Percentiles rank a stretch among this genome's conserved stretches.
These are phyloP conservation scores for Leptobrachium leishanense DNA, from an alignment of 2,113 vertebrate genomes.

Conservation along the genomic window DNA sequence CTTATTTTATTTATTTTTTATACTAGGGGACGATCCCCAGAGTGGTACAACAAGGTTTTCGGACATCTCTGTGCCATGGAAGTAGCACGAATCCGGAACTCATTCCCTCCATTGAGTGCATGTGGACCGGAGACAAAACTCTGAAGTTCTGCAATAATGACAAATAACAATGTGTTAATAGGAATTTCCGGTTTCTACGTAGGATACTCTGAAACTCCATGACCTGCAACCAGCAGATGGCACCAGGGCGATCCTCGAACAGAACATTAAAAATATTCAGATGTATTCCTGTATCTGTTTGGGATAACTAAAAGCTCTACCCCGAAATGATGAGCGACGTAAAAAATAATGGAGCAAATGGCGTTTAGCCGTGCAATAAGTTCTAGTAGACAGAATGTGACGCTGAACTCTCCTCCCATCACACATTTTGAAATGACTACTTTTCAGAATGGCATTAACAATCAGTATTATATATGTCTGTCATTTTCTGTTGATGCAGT, in stretches of 20 bases:
- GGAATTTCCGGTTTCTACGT: neutral
- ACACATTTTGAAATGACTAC: neutral
- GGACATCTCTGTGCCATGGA: conserved; percentile 83
- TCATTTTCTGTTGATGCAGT: conserved; percentile 19
- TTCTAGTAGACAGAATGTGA: neutral
- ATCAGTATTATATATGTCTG: conserved; percentile 36
- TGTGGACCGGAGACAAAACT: conserved; percentile 73
- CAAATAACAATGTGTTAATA: neutral
- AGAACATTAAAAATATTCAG: neutral
- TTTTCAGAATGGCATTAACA: conserved; percentile 10
- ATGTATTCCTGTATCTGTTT: neutral
- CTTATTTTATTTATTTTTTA: neutral
- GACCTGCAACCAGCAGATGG: neutral
- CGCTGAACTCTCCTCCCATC: neutral
- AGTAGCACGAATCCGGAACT: conserved; percentile 78
- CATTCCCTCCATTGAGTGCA: conserved; percentile 69
- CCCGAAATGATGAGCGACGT: neutral
- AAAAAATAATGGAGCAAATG: neutral
- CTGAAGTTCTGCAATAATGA: conserved; percentile 46
- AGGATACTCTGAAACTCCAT: neutral
- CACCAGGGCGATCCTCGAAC: neutral
- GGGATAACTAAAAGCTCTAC: neutral
- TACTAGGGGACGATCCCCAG: conserved; percentile 80
- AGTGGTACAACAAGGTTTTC: conserved; percentile 87
- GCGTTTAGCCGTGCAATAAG: neutral